A percentile compares a stretch with the other conserved stretches of the same genome.
phyloP scores from a whole-genome alignment of 2,113 vertebrate genomes.

The Campylorhamphus procurvoides region DNA sequence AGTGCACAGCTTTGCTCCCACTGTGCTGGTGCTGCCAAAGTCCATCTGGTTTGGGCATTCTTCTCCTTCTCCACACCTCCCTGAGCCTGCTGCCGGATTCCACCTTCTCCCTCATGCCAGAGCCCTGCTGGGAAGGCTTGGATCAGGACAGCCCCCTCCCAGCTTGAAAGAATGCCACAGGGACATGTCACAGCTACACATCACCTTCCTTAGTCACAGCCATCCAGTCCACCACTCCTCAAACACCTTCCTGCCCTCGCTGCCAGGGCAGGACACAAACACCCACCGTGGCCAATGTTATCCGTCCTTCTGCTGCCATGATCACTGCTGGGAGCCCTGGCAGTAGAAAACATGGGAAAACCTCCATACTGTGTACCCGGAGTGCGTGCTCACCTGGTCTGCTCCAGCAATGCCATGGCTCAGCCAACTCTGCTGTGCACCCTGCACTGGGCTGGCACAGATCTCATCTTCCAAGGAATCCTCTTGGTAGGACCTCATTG shows the following conservation, averaged over 20 bases:
- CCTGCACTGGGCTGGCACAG: fast-evolving
- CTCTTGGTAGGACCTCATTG: not conserved
- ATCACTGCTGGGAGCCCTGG: not conserved
- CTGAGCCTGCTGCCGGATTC: not conserved
- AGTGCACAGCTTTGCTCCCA: not conserved
- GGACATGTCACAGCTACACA: not conserved
- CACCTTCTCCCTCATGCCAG: not conserved
- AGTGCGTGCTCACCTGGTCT: not conserved
- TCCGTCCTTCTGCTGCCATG: fast-evolving
- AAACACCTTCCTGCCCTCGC: not conserved
- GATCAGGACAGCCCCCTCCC: fast-evolving
- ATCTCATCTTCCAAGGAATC: not conserved
- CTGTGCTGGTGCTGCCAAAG: not conserved
- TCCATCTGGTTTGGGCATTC: not conserved
- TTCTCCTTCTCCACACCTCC: not conserved
- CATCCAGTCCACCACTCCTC: not conserved
- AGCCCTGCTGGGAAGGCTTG: not conserved
- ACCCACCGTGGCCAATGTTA: not conserved
- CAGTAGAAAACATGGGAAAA: no score
- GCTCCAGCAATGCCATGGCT: not conserved
- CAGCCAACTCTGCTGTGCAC: not conserved
- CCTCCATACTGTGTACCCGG: fast-evolving
- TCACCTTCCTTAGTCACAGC: not conserved
- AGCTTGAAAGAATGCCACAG: not conserved
- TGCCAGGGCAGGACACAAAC: not conserved